phyloP scores from a whole-genome alignment of 2,797 vertebrate genomes.

The Urosaurus nigricauda region DNA sequence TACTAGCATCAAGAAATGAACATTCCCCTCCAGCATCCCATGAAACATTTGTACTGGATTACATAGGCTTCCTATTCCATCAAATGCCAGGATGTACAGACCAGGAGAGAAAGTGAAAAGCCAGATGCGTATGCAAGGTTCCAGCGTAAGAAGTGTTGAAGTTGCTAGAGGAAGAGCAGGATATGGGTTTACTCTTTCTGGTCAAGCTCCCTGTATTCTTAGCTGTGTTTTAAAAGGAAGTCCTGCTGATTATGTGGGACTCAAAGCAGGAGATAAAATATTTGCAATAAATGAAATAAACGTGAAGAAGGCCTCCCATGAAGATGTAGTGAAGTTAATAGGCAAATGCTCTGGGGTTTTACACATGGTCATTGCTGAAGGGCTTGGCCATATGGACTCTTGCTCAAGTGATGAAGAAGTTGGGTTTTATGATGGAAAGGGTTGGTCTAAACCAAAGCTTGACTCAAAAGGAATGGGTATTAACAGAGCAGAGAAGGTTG shows the following conservation, averaged over 20 bases:
- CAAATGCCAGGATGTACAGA: constrained; percentile 85
- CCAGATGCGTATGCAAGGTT: constrained; percentile 78
- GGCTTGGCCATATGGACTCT: constrained; percentile 84
- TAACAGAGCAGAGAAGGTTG: constrained; percentile 94
- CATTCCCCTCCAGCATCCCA: background rate
- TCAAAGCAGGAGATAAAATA: constrained; percentile 93
- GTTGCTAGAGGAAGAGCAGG: constrained; percentile 93
- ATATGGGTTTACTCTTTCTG: constrained; percentile 95
- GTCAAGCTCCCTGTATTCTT: constrained; percentile 94
- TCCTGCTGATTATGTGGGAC: constrained; percentile 92
- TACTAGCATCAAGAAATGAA: constrained; percentile 29
- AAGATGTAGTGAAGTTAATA: constrained; percentile 96
- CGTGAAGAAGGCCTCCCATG: constrained; percentile 93
- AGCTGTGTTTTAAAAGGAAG: constrained; percentile 94
- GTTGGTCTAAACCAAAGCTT: constrained; percentile 88
- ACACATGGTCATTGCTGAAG: constrained; percentile 90
- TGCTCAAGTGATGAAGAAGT: constrained; percentile 96
- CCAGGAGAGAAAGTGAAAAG: constrained; percentile 83
- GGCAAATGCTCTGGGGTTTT: constrained; percentile 94
- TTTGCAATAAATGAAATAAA: constrained; percentile 94
- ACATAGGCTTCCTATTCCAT: constrained; percentile 5
- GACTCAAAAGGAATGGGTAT: constrained; percentile 94
- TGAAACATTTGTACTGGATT: constrained; percentile 50
- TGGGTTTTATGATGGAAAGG: constrained; percentile 83
- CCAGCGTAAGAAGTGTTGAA: constrained; percentile 88